Base-by-base conservation (phyloP, 30 jellyfish, hydroid and myxozoan genomes). In the Aurelia sp. region DNA sequence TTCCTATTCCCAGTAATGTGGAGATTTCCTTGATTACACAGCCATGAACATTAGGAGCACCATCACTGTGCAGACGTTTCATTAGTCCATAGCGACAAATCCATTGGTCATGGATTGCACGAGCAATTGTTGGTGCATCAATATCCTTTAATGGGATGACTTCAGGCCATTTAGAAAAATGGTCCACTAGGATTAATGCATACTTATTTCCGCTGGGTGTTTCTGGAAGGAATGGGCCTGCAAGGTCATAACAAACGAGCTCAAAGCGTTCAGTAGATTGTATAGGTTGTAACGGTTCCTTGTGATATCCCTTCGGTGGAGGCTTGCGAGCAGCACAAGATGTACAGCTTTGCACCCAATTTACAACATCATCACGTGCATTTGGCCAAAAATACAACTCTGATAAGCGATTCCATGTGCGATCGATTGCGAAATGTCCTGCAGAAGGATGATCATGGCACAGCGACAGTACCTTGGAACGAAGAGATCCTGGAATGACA, bases 401-500 rank as follows among this genome's bases (percentile, higher is more conserved):
- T 13, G 87, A 76, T 53, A 76, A 50, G 21, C 75, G 87, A 52
- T 10, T 58, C 87, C 87, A 76, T n/a, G 87, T 58, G 15, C 76
- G 76, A 76, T 55, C 75, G 12, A 76, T 31, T 18, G 76, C 87
- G 53, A 75, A 75, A 58, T 75, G 87, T 21, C 74, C 87, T 2
- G 74, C 87, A 76, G 76, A 76, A 20, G 87, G 76, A 76, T 58
- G 77, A 76, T 53, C 87, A 58, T 76, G 87, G 22, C 87, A 76
- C 55, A 76, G 63, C 22, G 19, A 12, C 16, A 76, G 62, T 4
- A 80, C 74, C 13, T 38, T 67, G 31, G 91, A 80, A 80, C 55
- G 72, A 63, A 61, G 51, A 17, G 5, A 52, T 66, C 10, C 40
- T 7, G 91, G 62, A 41, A 80, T n/a, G 53, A 40, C 81, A 27